A percentile compares a stretch with the other conserved stretches of the same genome.
Evolutionary conservation across 1,140 invertebrate genomes (phyloP).

Genomic region (Drosophila leontia): DNA sequence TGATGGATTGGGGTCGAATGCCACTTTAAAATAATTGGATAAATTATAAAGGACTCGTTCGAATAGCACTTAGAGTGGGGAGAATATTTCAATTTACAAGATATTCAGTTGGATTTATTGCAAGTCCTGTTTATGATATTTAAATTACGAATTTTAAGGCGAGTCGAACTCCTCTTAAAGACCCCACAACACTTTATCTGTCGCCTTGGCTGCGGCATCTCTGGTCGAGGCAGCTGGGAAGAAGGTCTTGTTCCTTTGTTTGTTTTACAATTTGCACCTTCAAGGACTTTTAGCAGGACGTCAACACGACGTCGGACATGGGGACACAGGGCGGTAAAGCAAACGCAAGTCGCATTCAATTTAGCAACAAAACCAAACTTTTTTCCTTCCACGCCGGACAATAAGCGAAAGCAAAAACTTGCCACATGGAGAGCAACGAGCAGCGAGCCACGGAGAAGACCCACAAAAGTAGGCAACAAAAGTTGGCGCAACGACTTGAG

Average conservation of each 20-base stretch:
- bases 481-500: conserved; percentile 62
- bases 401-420: conserved; percentile 70
- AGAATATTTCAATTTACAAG: neutral
- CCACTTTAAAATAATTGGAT: conserved; percentile 25
- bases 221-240: conserved; percentile 24
- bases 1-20: conserved; percentile 17
- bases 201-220: conserved; percentile 19
- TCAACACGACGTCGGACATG: conserved; percentile 36
- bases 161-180: conserved; percentile 1
- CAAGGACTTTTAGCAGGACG: conserved; percentile 56
- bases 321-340: conserved; percentile 22
- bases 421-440: conserved; percentile 22
- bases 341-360: conserved; percentile 77
- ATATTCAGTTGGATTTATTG: neutral
- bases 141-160: neutral
- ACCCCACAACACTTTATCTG: conserved; percentile 11
- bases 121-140: too few species aligned
- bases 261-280: conserved; percentile 57
- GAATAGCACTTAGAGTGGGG: neutral
- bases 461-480: conserved; percentile 56
- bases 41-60: neutral
- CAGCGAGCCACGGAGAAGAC: conserved; percentile 8
- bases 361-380: conserved; percentile 74
- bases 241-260: conserved; percentile 38
- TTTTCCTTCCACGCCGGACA: conserved; percentile 58